Percentiles rank a stretch among this genome's conserved stretches.
phyloP scores from a whole-genome alignment of 2,797 vertebrate genomes.

The Acipenser transmontanus region DNA sequence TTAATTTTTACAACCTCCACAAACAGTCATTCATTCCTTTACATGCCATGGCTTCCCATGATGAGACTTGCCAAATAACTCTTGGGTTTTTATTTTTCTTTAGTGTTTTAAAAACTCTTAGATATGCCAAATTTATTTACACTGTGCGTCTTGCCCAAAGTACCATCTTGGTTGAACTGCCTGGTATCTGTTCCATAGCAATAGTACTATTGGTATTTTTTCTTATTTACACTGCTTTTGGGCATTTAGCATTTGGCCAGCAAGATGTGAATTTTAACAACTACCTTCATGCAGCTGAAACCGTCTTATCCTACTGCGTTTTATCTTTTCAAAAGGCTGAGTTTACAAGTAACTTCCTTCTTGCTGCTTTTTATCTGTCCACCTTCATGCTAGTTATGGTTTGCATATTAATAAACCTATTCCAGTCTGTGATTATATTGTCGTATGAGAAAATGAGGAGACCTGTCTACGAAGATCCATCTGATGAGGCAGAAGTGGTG shows the following conservation, averaged over 20 bases:
- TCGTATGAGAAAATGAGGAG: constrained; percentile 38
- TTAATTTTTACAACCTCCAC: constrained; percentile 23
- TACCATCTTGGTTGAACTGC: constrained; percentile 30
- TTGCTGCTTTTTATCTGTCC: constrained; percentile 39
- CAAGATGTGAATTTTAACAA: constrained; percentile 43
- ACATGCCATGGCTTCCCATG: constrained; percentile 35
- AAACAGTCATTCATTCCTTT: constrained; percentile 39
- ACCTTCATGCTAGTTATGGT: constrained; percentile 46
- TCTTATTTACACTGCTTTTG: constrained; percentile 36
- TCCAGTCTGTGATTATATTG: constrained; percentile 42
- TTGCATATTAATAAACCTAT: constrained; percentile 41
- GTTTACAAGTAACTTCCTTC: constrained; percentile 29
- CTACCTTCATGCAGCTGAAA: constrained; percentile 36
- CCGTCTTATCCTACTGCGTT: constrained; percentile 40
- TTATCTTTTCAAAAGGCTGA: constrained; percentile 33
- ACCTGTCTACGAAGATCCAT: constrained; percentile 37
- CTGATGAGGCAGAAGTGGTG: constrained; percentile 34
- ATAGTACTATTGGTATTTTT: constrained; percentile 31
- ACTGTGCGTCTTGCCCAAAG: constrained; percentile 37
- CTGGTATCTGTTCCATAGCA: constrained; percentile 36
- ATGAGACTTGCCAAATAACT: constrained; percentile 28
- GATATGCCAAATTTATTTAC: constrained; percentile 36
- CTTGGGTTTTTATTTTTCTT: constrained; percentile 43
- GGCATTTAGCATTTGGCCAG: constrained; percentile 50
- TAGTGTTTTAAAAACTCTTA: constrained; percentile 42